Evolutionary conservation across 2,888 invertebrate species (phyloP).

Genomic region (Miltochrista miniata): DNA sequence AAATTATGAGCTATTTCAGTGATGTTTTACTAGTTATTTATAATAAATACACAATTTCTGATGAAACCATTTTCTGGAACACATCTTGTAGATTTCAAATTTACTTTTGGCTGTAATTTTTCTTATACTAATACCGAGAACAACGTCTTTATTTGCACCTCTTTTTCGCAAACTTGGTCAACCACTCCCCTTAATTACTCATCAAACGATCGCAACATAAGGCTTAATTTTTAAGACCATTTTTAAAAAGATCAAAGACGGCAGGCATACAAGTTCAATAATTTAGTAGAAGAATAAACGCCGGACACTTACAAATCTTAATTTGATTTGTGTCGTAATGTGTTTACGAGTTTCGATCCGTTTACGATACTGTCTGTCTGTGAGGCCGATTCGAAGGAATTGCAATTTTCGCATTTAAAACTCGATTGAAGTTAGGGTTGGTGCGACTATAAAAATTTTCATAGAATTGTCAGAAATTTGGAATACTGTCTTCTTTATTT

Average conservation of each 20-base stretch:
- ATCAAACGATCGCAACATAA: too few species aligned
- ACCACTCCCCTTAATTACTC: too few species aligned
- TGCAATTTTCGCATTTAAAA: conserved; percentile 9
- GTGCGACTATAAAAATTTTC: not conserved
- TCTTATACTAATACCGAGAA: too few species aligned
- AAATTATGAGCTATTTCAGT: too few species aligned
- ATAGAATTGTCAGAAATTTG: not conserved
- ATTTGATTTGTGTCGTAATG: conserved; percentile 21
- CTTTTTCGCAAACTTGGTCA: too few species aligned
- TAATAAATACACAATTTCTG: too few species aligned
- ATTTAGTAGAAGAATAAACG: not conserved
- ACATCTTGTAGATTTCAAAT: too few species aligned
- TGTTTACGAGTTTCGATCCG: conserved; percentile 25
- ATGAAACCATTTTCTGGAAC: too few species aligned
- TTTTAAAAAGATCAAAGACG: not conserved
- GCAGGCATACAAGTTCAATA: not conserved
- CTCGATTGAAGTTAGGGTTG: not conserved
- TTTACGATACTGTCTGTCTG: conserved; percentile 29
- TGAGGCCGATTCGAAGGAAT: conserved; percentile 3
- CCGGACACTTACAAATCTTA: conserved; percentile 15
- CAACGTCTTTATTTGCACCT: too few species aligned
- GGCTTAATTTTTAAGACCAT: too few species aligned
- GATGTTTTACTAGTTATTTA: too few species aligned
- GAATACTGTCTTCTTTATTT: not conserved
- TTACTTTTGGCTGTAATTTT: too few species aligned